Conservation (phyloP, 2,113 vertebrate genomes). For the Phalacrocorax brasilianus region DNA sequence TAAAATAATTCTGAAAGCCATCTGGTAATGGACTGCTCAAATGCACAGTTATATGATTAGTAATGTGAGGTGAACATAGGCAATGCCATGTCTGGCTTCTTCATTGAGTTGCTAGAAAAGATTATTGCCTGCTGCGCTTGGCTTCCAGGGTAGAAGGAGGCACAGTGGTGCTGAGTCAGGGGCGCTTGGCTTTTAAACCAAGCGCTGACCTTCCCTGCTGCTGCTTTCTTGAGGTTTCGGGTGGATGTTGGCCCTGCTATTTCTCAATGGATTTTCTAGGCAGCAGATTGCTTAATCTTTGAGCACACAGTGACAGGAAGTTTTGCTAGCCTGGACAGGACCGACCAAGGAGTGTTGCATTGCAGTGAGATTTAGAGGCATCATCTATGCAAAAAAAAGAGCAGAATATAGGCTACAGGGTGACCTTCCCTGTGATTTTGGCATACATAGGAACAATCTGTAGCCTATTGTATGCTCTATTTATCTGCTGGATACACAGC, state of each 20-base stretch:
- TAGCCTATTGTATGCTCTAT: accelerated
- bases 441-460: not conserved
- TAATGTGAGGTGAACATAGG: not conserved
- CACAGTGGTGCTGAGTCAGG: not conserved
- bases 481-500: not conserved
- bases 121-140: not conserved
- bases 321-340: not conserved
- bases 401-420: not conserved
- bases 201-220: not conserved
- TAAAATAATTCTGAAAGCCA: not conserved
- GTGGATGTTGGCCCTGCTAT: not conserved
- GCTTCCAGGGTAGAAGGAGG: not conserved
- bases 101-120: not conserved
- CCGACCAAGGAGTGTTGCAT: not conserved
- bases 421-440: not conserved
- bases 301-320: not conserved
- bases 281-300: not conserved
- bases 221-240: not conserved
- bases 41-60: not conserved
- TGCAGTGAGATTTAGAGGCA: not conserved
- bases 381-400: not conserved
- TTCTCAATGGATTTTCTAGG: not conserved
- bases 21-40: not conserved
- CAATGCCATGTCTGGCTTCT: not conserved
- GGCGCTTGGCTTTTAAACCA: not conserved